Conservation (phyloP, 2,113 vertebrate genomes). For the Eleginops maclovinus region DNA sequence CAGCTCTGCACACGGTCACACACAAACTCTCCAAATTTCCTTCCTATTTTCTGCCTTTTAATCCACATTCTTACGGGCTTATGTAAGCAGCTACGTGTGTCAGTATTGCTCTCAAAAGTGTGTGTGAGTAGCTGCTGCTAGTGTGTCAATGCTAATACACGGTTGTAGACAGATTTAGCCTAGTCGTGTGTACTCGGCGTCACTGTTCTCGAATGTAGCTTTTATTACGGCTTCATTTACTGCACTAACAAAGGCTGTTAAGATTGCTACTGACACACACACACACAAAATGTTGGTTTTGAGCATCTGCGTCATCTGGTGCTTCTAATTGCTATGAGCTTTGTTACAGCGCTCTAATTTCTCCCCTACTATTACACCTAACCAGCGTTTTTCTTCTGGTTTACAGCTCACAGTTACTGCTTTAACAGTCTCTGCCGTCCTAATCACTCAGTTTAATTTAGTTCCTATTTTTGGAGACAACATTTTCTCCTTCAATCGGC, state of each 20-base stretch:
- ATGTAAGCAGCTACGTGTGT: constrained; percentile 52
- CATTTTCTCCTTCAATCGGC: not conserved
- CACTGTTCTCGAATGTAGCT: constrained; percentile 31
- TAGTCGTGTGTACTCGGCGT: constrained; percentile 11
- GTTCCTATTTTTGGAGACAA: not conserved
- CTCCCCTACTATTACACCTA: constrained; percentile 42
- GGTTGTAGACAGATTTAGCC: constrained; percentile 41
- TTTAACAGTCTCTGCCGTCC: constrained; percentile 9
- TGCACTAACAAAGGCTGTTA: constrained; percentile 42
- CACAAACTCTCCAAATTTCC: constrained; percentile 23
- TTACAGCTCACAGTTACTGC: constrained; percentile 43
- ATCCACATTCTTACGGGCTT: constrained; percentile 63
- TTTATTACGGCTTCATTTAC: constrained; percentile 64
- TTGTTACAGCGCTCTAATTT: constrained; percentile 56
- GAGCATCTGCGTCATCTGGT: constrained; percentile 71
- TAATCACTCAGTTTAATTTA: constrained; percentile 1
- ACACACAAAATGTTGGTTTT: constrained; percentile 49
- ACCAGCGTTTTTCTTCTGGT: constrained; percentile 35
- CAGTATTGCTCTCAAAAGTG: not conserved
- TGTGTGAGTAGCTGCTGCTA: constrained; percentile 10
- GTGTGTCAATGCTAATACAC: constrained; percentile 1
- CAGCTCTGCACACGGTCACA: too few relatives aligned
- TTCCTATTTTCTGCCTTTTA: constrained; percentile 47
- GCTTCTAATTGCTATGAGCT: constrained; percentile 72
- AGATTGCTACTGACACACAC: constrained; percentile 49